Conservation (phyloP, 35 echinoderm and acorn worm species). For the Anneissia japonica region DNA sequence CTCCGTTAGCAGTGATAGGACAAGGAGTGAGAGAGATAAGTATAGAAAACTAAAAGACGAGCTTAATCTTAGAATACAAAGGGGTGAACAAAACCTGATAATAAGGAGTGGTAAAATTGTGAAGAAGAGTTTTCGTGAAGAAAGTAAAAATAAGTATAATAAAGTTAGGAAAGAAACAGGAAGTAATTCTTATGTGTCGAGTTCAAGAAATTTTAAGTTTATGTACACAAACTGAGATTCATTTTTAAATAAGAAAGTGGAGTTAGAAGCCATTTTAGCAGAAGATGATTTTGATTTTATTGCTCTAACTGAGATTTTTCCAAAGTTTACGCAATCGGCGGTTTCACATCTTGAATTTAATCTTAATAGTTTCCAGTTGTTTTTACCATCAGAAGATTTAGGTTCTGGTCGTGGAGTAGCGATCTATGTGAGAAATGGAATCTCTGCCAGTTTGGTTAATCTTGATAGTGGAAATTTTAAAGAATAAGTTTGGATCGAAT, state of each 20-base stretch:
- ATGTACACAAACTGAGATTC: background rate
- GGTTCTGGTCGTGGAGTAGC: background rate
- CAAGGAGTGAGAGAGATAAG: too few species aligned
- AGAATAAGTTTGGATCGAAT: background rate
- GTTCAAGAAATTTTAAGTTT: background rate
- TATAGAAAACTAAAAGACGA: background rate
- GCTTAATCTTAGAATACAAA: background rate
- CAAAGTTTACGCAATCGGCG: background rate
- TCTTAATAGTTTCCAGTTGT: background rate
- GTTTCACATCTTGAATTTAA: background rate
- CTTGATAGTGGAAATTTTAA: background rate
- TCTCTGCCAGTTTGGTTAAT: background rate
- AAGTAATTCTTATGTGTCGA: background rate
- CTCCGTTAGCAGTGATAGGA: background rate
- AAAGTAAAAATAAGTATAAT: background rate
- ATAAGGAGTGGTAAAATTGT: background rate
- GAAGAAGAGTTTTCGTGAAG: background rate
- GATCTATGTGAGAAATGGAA: background rate
- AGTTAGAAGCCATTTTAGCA: background rate
- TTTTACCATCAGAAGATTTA: background rate
- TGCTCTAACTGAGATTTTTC: background rate
- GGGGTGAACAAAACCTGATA: background rate
- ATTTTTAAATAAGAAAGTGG: background rate
- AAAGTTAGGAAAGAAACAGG: background rate
- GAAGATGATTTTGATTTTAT: background rate